phyloP scores from a whole-genome alignment of 2,888 invertebrate species.

The Sisyra terminalis region DNA sequence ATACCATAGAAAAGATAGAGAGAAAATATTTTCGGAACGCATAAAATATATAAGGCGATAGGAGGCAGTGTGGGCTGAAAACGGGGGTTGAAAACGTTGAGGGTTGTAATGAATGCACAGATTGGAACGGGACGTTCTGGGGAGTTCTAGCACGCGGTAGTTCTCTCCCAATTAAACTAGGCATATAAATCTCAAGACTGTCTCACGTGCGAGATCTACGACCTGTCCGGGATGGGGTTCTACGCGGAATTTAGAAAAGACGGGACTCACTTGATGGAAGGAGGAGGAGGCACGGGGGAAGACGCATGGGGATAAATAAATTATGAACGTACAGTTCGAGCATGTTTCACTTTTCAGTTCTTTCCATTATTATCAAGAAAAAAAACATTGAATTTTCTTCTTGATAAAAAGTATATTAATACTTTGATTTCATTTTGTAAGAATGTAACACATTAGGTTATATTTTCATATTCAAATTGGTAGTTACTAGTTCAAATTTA shows the following conservation, averaged over 20 bases:
- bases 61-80: not conserved
- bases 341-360: not conserved
- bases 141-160: not conserved
- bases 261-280: slow-evolving; percentile 1
- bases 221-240: slow-evolving; percentile 3
- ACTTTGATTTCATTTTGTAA: too few species aligned
- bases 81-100: not conserved
- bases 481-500: too few species aligned
- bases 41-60: not conserved
- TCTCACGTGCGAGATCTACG: slow-evolving; percentile 7
- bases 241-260: not conserved
- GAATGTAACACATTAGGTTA: too few species aligned
- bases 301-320: not conserved
- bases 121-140: slow-evolving; percentile 2
- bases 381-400: not conserved
- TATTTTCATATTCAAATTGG: too few species aligned
- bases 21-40: too few species aligned
- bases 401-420: not conserved
- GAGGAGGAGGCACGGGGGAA: not conserved
- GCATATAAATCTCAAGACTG: slow-evolving; percentile 7
- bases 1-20: too few species aligned
- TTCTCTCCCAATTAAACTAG: slow-evolving; percentile 8
- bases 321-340: not conserved
- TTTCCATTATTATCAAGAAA: not conserved
- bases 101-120: not conserved